phyloP scores from a whole-genome alignment of 2,888 invertebrate genomes.

The Caradrina clavipalpis region DNA sequence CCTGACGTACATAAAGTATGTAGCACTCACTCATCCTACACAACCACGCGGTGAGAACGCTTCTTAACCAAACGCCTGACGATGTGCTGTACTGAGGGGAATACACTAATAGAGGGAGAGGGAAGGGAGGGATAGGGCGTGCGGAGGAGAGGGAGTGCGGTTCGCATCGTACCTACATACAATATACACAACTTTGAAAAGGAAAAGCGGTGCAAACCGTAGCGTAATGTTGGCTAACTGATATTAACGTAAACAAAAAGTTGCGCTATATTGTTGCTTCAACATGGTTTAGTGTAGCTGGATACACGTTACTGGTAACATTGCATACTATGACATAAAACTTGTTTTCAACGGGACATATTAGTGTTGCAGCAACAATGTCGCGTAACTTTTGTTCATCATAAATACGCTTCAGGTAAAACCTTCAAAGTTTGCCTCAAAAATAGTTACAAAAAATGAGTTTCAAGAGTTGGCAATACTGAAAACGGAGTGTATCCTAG shows the following conservation, averaged over 20 bases:
- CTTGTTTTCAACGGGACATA: background rate
- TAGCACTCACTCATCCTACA: constrained; percentile 34
- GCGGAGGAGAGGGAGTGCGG: background rate
- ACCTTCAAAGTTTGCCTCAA: background rate
- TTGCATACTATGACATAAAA: background rate
- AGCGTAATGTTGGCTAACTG: background rate
- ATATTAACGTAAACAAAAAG: background rate
- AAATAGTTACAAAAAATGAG: background rate
- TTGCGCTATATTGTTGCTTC: background rate
- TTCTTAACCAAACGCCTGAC: constrained; percentile 24
- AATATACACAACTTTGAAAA: background rate
- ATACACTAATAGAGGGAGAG: no score
- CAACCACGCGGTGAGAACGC: constrained; percentile 46
- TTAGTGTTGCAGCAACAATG: background rate
- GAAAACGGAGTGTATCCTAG: constrained; percentile 20
- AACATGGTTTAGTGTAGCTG: background rate
- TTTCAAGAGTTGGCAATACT: constrained; percentile 13
- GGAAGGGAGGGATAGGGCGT: background rate
- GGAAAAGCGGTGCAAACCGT: background rate
- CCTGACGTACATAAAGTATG: constrained; percentile 1
- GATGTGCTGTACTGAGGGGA: constrained; percentile 17
- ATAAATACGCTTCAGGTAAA: background rate
- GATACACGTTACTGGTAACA: background rate
- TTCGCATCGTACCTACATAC: constrained; percentile 28
- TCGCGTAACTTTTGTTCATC: background rate